Evolutionary conservation across 2,888 invertebrate species (phyloP).

Genomic region (Parnassius glacialis): DNA sequence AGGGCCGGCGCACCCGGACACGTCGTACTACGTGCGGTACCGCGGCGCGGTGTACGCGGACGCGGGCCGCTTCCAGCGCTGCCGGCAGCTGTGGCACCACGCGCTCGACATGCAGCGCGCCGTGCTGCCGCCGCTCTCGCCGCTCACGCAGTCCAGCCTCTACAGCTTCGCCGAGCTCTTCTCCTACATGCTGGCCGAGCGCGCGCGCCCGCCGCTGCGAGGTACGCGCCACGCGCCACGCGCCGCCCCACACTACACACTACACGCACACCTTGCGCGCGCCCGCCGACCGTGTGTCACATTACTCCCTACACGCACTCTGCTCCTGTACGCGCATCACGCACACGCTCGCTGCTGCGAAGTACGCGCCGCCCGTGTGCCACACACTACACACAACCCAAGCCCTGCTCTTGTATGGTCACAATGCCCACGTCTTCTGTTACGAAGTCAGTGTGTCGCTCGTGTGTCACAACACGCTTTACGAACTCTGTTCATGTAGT

Average conservation of each 20-base stretch:
- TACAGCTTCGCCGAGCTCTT: conserved; percentile 97
- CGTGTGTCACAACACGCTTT: too few species aligned
- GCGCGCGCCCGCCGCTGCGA: conserved; percentile 84
- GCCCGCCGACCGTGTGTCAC: too few species aligned
- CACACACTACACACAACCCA: too few species aligned
- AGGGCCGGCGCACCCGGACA: conserved; percentile 97
- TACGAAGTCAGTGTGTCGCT: too few species aligned
- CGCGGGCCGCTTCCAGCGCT: conserved; percentile 94
- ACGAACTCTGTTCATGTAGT: too few species aligned
- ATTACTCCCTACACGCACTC: too few species aligned
- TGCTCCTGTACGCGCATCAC: too few species aligned
- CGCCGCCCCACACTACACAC: not conserved
- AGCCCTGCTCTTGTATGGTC: too few species aligned
- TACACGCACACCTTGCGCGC: too few species aligned
- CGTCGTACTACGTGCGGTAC: conserved; percentile 97
- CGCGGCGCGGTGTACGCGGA: conserved; percentile 97
- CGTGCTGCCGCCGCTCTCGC: conserved; percentile 94
- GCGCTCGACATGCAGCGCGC: conserved; percentile 97
- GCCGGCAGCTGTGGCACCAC: conserved; percentile 97
- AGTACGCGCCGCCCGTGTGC: too few species aligned
- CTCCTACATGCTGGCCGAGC: conserved; percentile 95
- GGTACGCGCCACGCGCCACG: conserved; percentile 46
- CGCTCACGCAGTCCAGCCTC: conserved; percentile 96
- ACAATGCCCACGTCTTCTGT: too few species aligned
- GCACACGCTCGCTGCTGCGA: too few species aligned